Evolutionary conservation across 2,797 vertebrate genomes (phyloP), one percentile per base, ranked within the genome.

Genomic region (Galago senegalensis): DNA sequence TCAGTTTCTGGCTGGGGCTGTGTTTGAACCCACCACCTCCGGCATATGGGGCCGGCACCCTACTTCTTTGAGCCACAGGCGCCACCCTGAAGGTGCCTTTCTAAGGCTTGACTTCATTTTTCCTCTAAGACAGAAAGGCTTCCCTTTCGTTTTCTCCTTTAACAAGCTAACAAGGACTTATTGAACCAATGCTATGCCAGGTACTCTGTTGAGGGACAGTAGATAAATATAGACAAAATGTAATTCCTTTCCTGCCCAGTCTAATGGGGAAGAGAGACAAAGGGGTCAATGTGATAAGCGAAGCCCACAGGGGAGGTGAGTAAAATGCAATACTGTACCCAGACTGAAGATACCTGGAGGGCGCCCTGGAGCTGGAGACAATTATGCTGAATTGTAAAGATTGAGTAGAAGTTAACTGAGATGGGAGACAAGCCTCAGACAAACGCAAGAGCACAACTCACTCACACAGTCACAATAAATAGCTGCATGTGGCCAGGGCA

Each of bases 141-240:
- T 87, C 29, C 53, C 60, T 70, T 86, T 70, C 69, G 61, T 72
- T 75, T 46, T 83, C 21, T 80, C 58, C n/a, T 83, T 94, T 37
- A 88, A 72, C 27, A 18, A 34, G 20, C 49, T 20, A 88, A 67
- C 17, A 18, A 27, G 17, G 27, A 86, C 49, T 93, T 94, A 63
- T 31, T 69, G 63, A 91, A 53, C 70, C 40, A 92, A 63, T 49
- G 18, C 40, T 20, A 11, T 92, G 63, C 17, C 73, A 86, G 34
- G 34, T 58, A 79, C 20, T 91, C 37, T 89, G 76, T 49, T 89
- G 56, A 60, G n/a, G 77, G 12, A 29, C 46, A 31, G 34, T 49
- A 82, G 43, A 46, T 49, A 60, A 49, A 91, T 37, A 46, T 27
- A 34, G 43, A 46, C 75, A 70, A 84, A 46, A 67, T 88, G 65